Conservation (phyloP, 1,140 invertebrate genomes). For the Sitophilus oryzae region DNA sequence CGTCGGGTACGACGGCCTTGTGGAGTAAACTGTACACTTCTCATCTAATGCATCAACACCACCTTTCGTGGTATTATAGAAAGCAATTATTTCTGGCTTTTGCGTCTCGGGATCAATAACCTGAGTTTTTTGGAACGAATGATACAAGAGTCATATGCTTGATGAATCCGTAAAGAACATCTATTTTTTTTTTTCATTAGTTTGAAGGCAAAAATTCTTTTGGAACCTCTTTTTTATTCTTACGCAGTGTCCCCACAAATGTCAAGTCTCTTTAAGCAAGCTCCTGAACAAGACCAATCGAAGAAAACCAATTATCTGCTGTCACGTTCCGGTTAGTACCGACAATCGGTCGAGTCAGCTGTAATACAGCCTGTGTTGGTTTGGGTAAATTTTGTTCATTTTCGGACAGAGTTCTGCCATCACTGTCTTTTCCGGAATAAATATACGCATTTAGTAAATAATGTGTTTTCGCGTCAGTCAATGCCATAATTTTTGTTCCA, state of each 20-base stretch:
- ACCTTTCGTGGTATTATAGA: constrained; percentile 46
- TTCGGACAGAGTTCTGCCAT: no score
- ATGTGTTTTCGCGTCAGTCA: constrained; percentile 24
- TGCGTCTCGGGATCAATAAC: neutral
- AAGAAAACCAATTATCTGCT: constrained; percentile 2
- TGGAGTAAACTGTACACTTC: constrained; percentile 8
- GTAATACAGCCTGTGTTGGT: constrained; percentile 1
- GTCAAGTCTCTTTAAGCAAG: neutral
- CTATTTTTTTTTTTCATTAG: no score
- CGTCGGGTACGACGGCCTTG: constrained; percentile 6
- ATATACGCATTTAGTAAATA: no score
- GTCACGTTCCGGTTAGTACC: constrained; percentile 6
- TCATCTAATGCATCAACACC: constrained; percentile 12
- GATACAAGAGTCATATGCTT: no score
- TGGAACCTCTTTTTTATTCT: constrained; percentile 4
- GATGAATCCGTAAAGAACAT: no score
- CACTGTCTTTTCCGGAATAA: no score
- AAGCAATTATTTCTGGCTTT: constrained; percentile 24
- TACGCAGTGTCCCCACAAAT: constrained; percentile 6
- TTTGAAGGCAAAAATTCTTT: neutral
- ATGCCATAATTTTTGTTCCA: constrained; percentile 8
- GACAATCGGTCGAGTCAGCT: neutral
- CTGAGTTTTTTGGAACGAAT: constrained; percentile 10
- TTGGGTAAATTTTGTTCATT: constrained; percentile 24
- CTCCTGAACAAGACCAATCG: neutral